phyloP scores from a whole-genome alignment of 2,888 invertebrate genomes.

The Eulithis prunata region DNA sequence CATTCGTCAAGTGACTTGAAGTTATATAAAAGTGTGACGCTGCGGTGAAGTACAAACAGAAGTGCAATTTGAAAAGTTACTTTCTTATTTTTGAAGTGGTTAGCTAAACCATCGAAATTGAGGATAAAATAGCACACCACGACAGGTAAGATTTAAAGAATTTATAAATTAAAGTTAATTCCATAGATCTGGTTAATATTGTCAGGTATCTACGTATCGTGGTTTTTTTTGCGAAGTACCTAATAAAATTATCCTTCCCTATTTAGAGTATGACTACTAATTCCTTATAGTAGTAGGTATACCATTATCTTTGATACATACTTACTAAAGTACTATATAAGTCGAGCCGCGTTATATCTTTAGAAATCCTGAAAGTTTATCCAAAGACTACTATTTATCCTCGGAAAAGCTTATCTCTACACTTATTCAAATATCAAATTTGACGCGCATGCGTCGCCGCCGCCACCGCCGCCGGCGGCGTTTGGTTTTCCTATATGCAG shows the following conservation, averaged over 20 bases:
- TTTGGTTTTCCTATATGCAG: too few species aligned
- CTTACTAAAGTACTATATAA: too few species aligned
- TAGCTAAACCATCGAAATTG: slow-evolving; percentile 57
- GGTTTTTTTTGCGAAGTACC: too few species aligned
- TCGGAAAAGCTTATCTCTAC: not conserved
- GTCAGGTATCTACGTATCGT: not conserved
- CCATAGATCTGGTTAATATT: not conserved
- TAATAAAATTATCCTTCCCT: too few species aligned
- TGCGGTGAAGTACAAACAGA: slow-evolving; percentile 26
- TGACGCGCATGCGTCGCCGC: not conserved
- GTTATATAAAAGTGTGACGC: slow-evolving; percentile 29
- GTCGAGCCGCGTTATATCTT: not conserved
- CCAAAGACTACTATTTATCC: not conserved
- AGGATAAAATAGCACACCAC: slow-evolving; percentile 58
- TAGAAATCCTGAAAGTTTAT: not conserved
- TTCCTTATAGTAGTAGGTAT: too few species aligned
- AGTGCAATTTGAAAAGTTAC: slow-evolving; percentile 32
- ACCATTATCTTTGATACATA: too few species aligned
- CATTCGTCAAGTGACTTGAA: slow-evolving; percentile 22
- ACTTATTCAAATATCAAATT: not conserved
- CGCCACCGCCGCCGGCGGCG: not conserved
- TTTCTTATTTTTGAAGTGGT: slow-evolving; percentile 27
- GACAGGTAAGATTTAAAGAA: slow-evolving; percentile 54
- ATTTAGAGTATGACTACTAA: too few species aligned
- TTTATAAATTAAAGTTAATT: not conserved